Evolutionary conservation across 2,888 invertebrate genomes (phyloP).

Genomic region (Limnephilus lunatus): DNA sequence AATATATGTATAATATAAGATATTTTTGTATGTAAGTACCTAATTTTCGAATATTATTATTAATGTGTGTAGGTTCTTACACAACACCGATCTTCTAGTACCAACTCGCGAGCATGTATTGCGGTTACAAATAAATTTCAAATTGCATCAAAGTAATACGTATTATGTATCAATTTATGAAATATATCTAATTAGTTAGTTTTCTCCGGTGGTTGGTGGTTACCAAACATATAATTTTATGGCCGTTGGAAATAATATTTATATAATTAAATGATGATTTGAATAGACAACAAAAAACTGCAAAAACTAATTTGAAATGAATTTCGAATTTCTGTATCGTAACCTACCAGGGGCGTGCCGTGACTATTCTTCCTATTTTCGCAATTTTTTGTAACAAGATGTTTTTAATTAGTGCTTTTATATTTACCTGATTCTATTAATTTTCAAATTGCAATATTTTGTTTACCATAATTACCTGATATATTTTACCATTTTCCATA

Average conservation of each 20-base stretch:
- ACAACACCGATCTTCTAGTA: not conserved
- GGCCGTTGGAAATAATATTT: not conserved
- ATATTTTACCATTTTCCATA: not conserved
- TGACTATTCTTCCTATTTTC: not conserved
- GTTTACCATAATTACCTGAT: not conserved
- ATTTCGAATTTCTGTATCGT: not conserved
- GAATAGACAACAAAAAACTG: not conserved
- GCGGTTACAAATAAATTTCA: not conserved
- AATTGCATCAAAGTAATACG: not conserved
- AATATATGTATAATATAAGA: too few species aligned
- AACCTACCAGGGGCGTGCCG: not conserved
- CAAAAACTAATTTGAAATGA: not conserved
- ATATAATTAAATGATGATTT: not conserved
- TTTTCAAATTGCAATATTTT: not conserved
- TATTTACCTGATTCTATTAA: not conserved
- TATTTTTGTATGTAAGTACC: too few species aligned
- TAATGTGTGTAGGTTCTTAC: not conserved
- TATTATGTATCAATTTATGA: conserved; percentile 2
- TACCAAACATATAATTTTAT: not conserved
- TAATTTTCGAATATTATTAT: not conserved
- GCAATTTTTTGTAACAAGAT: not conserved
- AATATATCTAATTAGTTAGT: not conserved
- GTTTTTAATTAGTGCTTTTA: not conserved
- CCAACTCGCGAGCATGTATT: not conserved
- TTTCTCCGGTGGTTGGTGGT: not conserved